Conservation (phyloP, 92 coral and sea anemone genomes). For the Actinernus sp. region DNA sequence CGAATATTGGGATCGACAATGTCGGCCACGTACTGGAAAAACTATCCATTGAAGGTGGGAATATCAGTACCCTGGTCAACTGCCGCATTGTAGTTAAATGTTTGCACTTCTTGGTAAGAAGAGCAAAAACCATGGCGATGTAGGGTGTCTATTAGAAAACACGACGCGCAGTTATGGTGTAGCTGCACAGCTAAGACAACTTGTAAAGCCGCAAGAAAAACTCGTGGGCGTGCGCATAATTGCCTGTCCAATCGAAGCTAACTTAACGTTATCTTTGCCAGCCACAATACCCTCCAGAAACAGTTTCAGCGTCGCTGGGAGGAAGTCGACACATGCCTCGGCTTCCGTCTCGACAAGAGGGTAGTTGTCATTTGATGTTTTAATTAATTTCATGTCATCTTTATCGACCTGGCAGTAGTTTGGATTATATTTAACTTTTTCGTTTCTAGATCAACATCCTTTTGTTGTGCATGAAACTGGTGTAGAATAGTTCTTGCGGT, state of each 20-base stretch:
- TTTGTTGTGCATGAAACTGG: no score
- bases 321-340: neutral
- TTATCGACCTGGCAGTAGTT: no score
- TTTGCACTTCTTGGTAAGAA: slow-evolving; percentile 7
- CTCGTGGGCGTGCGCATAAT: slow-evolving; percentile 7
- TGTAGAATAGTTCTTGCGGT: no score
- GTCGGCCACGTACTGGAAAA: slow-evolving; percentile 29
- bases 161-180: slow-evolving; percentile 30
- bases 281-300: neutral
- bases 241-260: no score
- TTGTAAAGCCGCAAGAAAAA: slow-evolving; percentile 37
- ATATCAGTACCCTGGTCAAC: slow-evolving; percentile 20
- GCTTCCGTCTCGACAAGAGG: no score
- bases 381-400: neutral
- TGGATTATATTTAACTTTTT: no score
- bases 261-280: neutral
- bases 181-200: slow-evolving; percentile 39
- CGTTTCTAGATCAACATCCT: no score
- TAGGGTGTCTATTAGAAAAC: slow-evolving; percentile 41
- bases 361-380: neutral
- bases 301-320: neutral
- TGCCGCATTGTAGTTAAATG: slow-evolving; percentile 31
- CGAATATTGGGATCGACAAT: slow-evolving; percentile 28
- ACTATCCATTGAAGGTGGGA: slow-evolving; percentile 18
- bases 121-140: no score